A percentile compares a stretch with the other conserved stretches of the same genome.
Conservation (phyloP, 1,140 invertebrate species). For the Diabrotica virgifera region DNA sequence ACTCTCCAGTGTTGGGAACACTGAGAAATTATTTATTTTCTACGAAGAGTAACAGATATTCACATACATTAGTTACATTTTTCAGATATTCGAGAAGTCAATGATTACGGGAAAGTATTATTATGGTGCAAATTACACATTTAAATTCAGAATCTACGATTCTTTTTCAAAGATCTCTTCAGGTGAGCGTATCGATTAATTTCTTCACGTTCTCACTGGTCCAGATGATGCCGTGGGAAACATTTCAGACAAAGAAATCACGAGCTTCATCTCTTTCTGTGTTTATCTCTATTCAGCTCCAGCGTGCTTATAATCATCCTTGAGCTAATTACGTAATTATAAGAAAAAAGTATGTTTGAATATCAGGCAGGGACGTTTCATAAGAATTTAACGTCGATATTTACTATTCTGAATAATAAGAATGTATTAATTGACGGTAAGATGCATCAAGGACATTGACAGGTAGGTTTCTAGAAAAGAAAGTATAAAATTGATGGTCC, state of each 20-base stretch:
- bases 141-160: background rate
- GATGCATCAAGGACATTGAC: too few relatives aligned
- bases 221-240: background rate
- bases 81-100: too few relatives aligned
- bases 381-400: background rate
- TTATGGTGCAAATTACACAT: background rate
- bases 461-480: too few relatives aligned
- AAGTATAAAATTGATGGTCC: too few relatives aligned
- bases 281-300: background rate
- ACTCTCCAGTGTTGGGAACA: too few relatives aligned
- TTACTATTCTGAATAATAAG: too few relatives aligned
- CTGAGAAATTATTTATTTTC: too few relatives aligned
- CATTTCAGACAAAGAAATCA: background rate
- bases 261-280: background rate
- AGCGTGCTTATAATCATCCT: background rate
- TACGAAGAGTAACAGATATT: too few relatives aligned
- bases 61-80: too few relatives aligned
- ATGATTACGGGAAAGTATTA: background rate
- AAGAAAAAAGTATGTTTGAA: slow-evolving; percentile 15
- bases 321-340: slow-evolving; percentile 28
- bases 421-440: too few relatives aligned
- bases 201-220: slow-evolving; percentile 1
- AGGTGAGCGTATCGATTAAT: slow-evolving; percentile 2
- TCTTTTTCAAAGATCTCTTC: background rate
- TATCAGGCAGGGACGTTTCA: background rate